A percentile compares a stretch with the other conserved stretches of the same genome.
Conservation (phyloP, 2,113 vertebrate species). For the Gopherus flavomarginatus region DNA sequence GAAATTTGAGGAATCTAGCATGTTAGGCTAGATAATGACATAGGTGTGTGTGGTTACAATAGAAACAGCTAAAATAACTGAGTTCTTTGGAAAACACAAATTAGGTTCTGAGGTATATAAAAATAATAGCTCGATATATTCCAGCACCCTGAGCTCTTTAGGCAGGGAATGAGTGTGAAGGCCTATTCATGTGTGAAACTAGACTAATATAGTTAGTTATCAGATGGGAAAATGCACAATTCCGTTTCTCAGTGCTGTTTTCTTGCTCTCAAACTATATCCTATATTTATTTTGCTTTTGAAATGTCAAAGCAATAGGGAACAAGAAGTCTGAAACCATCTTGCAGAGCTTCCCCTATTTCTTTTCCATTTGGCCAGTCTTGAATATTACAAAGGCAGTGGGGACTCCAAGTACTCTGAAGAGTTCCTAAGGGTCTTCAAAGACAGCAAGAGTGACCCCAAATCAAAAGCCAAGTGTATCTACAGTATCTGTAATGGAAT, state of each 20-base stretch:
- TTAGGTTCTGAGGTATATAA: neutral
- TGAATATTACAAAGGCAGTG: neutral
- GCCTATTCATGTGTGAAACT: neutral
- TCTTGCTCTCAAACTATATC: neutral
- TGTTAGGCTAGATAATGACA: neutral
- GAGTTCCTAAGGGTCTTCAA: neutral
- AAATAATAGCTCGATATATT: neutral
- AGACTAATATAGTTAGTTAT: neutral
- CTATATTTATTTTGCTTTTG: neutral
- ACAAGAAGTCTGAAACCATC: neutral
- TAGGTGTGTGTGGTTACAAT: neutral
- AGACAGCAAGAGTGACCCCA: neutral
- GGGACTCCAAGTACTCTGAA: neutral
- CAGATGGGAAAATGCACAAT: neutral
- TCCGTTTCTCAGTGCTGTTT: neutral
- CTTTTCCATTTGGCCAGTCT: neutral
- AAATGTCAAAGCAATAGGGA: neutral
- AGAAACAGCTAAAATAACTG: neutral
- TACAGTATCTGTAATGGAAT: neutral
- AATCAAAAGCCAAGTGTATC: neutral
- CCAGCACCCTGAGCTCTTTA: neutral
- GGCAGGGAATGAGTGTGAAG: slow-evolving; percentile 6
- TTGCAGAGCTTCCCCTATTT: neutral
- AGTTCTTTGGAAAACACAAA: neutral
- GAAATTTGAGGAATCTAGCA: neutral